Percentiles rank a stretch among this genome's conserved stretches.
Evolutionary conservation across 2,113 vertebrate genomes (phyloP).

Genomic region (Oreochromis niloticus): DNA sequence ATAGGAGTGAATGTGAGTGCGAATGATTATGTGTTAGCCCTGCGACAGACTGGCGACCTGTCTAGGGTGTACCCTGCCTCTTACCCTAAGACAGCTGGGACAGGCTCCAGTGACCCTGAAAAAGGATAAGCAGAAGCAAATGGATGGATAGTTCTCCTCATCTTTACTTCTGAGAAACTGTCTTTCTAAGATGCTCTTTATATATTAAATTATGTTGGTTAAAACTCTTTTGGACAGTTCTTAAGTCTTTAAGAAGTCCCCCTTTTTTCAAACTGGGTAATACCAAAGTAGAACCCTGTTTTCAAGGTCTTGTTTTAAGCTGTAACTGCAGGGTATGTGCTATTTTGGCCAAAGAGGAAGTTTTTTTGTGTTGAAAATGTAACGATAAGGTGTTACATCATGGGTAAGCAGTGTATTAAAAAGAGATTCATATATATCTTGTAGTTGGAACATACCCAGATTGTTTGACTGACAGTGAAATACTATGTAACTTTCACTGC

Average conservation of each 20-base stretch:
- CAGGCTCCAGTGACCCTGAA: not conserved
- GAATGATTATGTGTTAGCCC: accelerated
- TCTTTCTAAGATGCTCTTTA: not conserved
- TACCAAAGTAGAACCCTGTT: not conserved
- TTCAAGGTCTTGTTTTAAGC: accelerated
- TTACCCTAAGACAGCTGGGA: not conserved
- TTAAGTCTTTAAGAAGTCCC: not conserved
- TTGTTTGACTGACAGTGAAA: not conserved
- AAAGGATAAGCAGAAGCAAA: not conserved
- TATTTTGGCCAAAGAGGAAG: not conserved
- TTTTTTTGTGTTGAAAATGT: not conserved
- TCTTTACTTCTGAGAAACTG: not conserved
- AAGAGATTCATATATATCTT: not conserved
- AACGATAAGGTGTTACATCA: not conserved
- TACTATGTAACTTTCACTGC: not conserved
- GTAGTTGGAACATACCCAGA: not conserved
- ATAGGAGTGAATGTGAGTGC: not conserved
- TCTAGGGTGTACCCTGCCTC: not conserved
- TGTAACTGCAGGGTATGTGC: not conserved
- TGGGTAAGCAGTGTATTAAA: not conserved
- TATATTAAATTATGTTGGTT: not conserved
- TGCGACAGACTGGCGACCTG: not conserved
- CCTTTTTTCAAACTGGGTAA: not conserved
- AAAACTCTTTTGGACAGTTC: not conserved
- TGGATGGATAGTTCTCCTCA: not conserved